Evolutionary conservation across 2,888 invertebrate genomes (phyloP).

Genomic region (Phengaris arion): DNA sequence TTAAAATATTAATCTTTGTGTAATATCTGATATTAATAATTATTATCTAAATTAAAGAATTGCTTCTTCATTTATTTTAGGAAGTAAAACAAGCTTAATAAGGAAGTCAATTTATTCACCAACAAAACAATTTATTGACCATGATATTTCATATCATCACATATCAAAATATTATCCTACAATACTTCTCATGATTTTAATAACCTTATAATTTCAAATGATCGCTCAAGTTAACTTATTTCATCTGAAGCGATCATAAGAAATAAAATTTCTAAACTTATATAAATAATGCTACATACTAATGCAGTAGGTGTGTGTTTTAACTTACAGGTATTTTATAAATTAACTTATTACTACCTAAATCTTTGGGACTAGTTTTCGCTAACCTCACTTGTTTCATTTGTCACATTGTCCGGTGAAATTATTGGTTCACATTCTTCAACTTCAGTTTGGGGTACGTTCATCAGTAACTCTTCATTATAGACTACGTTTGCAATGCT

Average conservation of each 20-base stretch:
- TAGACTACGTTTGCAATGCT: neutral
- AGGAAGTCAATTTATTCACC: slow-evolving; percentile 11
- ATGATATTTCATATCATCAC: neutral
- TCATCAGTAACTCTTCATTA: neutral
- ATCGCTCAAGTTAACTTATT: neutral
- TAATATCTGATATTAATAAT: neutral
- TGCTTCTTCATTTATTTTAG: neutral
- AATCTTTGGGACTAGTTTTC: slow-evolving; percentile 23
- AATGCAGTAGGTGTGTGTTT: slow-evolving; percentile 3
- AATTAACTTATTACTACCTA: slow-evolving; percentile 17
- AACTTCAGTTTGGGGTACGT: neutral
- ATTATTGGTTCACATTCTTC: slow-evolving; percentile 1
- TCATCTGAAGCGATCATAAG: neutral
- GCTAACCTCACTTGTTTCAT: slow-evolving; percentile 6
- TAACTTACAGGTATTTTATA: slow-evolving; percentile 26
- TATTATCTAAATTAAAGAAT: neutral
- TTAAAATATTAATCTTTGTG: no score
- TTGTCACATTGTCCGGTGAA: neutral
- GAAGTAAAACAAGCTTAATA: neutral
- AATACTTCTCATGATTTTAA: neutral
- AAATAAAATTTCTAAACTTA: slow-evolving; percentile 16
- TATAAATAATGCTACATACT: slow-evolving; percentile 21
- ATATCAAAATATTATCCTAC: neutral
- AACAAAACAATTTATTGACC: neutral
- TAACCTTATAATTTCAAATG: neutral